Base-by-base conservation (phyloP, 2,113 vertebrate species). In the Nipponia nippon region DNA sequence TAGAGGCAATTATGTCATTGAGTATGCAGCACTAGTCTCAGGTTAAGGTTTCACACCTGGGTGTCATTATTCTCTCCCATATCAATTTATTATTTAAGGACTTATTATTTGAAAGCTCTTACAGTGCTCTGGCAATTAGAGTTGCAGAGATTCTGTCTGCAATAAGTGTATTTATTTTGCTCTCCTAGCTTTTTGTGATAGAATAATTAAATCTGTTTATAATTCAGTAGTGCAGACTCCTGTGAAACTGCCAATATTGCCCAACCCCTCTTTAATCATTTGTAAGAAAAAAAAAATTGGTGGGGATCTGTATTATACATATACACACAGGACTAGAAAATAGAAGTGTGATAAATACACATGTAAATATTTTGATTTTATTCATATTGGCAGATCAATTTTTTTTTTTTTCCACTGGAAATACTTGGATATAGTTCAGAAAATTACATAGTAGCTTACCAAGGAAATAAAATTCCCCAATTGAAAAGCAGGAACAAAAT, bases 81-180 rank as follows among this genome's bases (percentile, higher is more conserved):
- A 97, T 97, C 95, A 98, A 97, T 98, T 98, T 98, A 97, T 98
- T 98, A 97, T 98, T 98, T 98, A 98, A 98, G 94, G 95, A 93
- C 95, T 97, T 97, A 97, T 97, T 98, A 97, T 98, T 97, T 98
- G 95, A 98, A 98, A 98, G 97, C 93, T 96, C 90, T 97, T 97
- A 96, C 53, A 96, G 79, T 47, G 59, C 59, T 91, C 94, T 93
- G 88, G 86, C 96, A 98, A 98, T 98, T 98, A 98, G 82, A 92
- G 56, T 80, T 95, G 80, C 78, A 81, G 94, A 97, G 86, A 96
- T 95, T 95, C 91, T 75, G 62, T 96, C 96, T 98, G 73, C 93
- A 95, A 92, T 97, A 97, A 95, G 87, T 96, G 78, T 97, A 95
- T 98, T 98, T 98, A 97, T 98, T 98, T 98, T 97, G 84, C 75